Percentiles rank a stretch among this genome's conserved stretches.
Evolutionary conservation across 2,113 vertebrate genomes (phyloP).

Genomic region (Cyprinodon variegatus): DNA sequence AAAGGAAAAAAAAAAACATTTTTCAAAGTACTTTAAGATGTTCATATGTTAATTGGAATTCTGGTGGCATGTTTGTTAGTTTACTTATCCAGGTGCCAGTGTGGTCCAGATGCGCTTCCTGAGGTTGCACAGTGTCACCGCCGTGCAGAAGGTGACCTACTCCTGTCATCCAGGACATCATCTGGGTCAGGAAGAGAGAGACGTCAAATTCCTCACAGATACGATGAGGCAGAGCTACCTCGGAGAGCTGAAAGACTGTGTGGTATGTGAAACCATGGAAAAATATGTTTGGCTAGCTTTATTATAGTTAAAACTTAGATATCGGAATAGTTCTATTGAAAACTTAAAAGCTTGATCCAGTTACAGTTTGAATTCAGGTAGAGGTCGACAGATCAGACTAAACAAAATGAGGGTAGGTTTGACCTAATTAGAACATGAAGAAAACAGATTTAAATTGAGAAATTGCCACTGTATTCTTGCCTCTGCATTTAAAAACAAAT

Average conservation of each 20-base stretch:
- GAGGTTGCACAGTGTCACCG: conserved; percentile 82
- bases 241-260: conserved; percentile 80
- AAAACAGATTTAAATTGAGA: too few species aligned
- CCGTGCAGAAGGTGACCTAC: conserved; percentile 83
- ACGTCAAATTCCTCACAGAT: conserved; percentile 84
- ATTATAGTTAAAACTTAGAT: neutral
- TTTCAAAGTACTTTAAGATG: neutral
- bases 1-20: neutral
- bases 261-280: conserved; percentile 72
- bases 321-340: neutral
- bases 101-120: conserved; percentile 89
- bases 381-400: too few species aligned
- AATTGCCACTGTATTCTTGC: too few species aligned
- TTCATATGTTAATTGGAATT: neutral
- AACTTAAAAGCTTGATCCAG: neutral
- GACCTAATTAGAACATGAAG: too few species aligned
- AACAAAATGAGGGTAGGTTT: too few species aligned
- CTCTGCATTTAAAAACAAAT: too few species aligned
- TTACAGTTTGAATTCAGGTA: neutral
- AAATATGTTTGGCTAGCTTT: neutral
- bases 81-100: conserved; percentile 81
- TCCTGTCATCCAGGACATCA: conserved; percentile 78
- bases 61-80: conserved; percentile 66
- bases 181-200: conserved; percentile 58
- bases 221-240: conserved; percentile 81